Evolutionary conservation across 2,113 vertebrate species (phyloP), one percentile per base, ranked within the genome.

Genomic region (Castor canadensis): DNA sequence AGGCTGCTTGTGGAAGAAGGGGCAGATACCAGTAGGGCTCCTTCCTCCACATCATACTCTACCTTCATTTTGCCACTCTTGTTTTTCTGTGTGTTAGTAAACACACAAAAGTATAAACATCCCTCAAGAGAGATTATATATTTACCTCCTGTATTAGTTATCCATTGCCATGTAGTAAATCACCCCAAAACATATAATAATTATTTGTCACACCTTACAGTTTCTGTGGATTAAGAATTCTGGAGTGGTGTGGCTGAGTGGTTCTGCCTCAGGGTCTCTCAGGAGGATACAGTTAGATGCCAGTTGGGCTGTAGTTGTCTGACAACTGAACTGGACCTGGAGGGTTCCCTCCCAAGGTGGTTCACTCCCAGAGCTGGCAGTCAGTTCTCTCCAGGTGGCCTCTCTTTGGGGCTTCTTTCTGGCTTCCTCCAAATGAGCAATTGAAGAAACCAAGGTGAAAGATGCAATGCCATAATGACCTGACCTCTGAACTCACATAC

Each of bases 61-160:
- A 52, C 71, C 69, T 87, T 54, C 45, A 77, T 76, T 85, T 79
- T 3, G 26, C 9, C 28, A 19, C 38, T 54, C 79, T 64, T 64
- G 32, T 62, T 87, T 64, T 26, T 75, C 58, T 67, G 32, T 52
- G 32, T 71, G 90, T 66, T 85, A 66, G 28, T 69, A 64, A 84
- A 64, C 45, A 76, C 26, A 45, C 86, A 87, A 94, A 93, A 89
- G 30, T 89, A 89, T 89, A 91, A 95, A 96, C 94, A 69, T 47
- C n/a, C 67, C 54, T 85, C 67, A 75, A 80, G 62, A 86, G 16
- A 35, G 8, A 7, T 84, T 93, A 87, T 38, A 19, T 47, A 81
- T 77, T 96, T 89, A 96, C 32, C n/a, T 80, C 45, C 32, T 87
- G 6, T 67, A 72, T 49, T 89, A 82, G 60, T 92, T 94, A 92